These are phyloP conservation scores for Drosophila kohkoa DNA, from an alignment of 1,140 invertebrate genomes.

Conservation along the genomic window DNA sequence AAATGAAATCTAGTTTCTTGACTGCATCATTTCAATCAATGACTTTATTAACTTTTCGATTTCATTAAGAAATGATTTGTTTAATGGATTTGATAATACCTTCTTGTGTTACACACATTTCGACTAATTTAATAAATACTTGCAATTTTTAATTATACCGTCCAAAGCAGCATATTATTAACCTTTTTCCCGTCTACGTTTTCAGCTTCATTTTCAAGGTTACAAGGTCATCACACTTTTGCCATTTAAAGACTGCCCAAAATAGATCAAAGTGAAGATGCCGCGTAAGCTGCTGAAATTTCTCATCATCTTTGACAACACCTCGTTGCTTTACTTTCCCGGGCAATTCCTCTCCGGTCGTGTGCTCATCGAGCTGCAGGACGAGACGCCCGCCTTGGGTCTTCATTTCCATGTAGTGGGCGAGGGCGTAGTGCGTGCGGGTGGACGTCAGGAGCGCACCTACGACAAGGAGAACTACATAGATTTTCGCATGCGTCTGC, in stretches of 20 bases:
- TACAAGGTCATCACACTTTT: constrained; percentile 13
- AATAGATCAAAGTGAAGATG: constrained; percentile 85
- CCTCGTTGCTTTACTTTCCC: constrained; percentile 96
- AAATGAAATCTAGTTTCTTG: too few relatives aligned
- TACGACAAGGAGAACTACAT: constrained; percentile 98
- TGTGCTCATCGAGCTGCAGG: constrained; percentile 95
- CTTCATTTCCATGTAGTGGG: constrained; percentile 97
- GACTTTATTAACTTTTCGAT: too few relatives aligned
- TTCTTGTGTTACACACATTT: neutral
- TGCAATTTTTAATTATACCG: neutral
- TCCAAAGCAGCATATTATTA: neutral
- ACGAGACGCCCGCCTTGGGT: constrained; percentile 95
- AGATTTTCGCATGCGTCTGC: constrained; percentile 96
- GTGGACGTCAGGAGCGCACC: constrained; percentile 91
- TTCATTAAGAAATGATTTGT: too few relatives aligned
- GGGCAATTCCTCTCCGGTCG: constrained; percentile 96
- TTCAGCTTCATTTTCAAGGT: constrained; percentile 20
- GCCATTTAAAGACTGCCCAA: neutral
- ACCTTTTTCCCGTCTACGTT: neutral
- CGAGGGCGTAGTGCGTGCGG: constrained; percentile 94
- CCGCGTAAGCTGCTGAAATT: constrained; percentile 96
- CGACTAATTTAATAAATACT: neutral
- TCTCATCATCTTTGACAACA: constrained; percentile 97
- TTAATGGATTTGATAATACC: neutral
- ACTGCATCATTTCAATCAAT: too few relatives aligned